Conservation (phyloP, 2,113 vertebrate genomes). For the Chrysemys picta region DNA sequence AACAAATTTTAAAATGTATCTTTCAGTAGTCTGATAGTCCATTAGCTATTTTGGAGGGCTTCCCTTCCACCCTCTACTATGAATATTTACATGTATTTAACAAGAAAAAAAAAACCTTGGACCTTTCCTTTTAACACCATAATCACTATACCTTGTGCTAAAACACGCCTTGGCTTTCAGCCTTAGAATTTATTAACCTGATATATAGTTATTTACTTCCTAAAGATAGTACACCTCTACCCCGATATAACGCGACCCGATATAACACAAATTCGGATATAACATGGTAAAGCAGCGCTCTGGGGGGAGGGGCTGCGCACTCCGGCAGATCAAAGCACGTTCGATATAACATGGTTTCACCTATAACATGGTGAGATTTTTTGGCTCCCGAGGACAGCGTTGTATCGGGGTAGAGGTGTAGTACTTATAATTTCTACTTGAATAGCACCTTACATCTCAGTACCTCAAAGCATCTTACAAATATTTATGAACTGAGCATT, state of each 20-base stretch:
- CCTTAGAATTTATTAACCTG: neutral
- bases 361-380: too few relatives aligned
- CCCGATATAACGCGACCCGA: too few relatives aligned
- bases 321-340: too few relatives aligned
- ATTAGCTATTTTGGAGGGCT: neutral
- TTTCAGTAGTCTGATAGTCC: neutral
- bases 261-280: too few relatives aligned
- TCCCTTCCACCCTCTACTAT: neutral
- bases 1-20: neutral
- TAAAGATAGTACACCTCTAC: neutral
- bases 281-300: too few relatives aligned
- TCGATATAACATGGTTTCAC: too few relatives aligned
- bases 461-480: slow-evolving; percentile 25
- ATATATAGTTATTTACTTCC: neutral
- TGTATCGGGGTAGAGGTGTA: neutral
- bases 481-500: neutral
- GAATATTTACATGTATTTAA: neutral
- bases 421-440: neutral
- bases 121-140: neutral
- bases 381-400: too few relatives aligned
- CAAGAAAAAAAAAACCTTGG: neutral
- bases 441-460: slow-evolving; percentile 1
- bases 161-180: neutral
- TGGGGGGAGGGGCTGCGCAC: too few relatives aligned
- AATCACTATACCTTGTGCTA: neutral